Evolutionary conservation across 2,797 vertebrate species (phyloP).

Genomic region (Buceros bicornis): DNA sequence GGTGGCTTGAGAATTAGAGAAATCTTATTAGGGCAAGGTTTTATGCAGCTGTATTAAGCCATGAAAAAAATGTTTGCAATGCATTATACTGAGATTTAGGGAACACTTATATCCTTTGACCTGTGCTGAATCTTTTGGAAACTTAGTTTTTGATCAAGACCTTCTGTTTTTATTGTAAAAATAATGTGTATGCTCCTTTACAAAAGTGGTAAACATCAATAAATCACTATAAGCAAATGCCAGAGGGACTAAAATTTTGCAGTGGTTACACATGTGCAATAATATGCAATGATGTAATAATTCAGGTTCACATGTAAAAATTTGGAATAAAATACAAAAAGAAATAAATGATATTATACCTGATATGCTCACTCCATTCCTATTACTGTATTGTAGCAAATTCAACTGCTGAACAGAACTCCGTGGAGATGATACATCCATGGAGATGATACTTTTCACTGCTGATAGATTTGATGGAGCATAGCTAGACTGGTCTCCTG

Average conservation of each 20-base stretch:
- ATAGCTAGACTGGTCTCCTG: neutral
- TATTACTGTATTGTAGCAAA: neutral
- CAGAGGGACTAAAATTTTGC: neutral
- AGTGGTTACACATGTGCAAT: neutral
- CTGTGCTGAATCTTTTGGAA: neutral
- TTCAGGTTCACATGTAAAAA: neutral
- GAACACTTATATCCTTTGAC: neutral
- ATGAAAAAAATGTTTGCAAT: neutral
- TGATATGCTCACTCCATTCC: neutral
- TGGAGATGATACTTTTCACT: neutral
- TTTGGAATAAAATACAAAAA: neutral
- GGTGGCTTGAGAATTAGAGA: neutral
- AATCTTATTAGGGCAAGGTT: neutral
- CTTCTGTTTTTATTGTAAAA: neutral
- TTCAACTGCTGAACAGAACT: neutral
- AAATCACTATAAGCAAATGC: neutral
- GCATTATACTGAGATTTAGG: neutral
- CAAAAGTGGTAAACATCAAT: neutral
- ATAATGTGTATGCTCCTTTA: neutral
- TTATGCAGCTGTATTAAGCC: neutral
- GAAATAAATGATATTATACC: neutral
- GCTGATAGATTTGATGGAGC: neutral
- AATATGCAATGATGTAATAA: neutral
- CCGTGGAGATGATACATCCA: fast-evolving
- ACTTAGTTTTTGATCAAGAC: neutral